phyloP scores from a whole-genome alignment of 2,888 invertebrate genomes.

The Drosophila demipolita region DNA sequence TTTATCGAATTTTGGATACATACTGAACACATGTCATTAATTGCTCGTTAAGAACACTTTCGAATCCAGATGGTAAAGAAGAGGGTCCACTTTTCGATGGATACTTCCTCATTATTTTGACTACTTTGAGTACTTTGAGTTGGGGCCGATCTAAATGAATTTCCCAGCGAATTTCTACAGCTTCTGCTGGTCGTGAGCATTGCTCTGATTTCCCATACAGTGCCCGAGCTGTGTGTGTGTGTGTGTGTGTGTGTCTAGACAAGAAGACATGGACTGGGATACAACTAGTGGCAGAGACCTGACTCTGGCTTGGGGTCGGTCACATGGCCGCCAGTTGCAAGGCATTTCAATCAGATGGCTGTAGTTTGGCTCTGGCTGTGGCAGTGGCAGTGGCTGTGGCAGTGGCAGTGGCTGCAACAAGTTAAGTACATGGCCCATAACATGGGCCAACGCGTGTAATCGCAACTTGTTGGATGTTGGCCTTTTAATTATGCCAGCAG shows the following conservation, averaged over 20 bases:
- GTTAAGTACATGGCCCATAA: slow-evolving; percentile 75
- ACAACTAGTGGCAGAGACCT: slow-evolving; percentile 15
- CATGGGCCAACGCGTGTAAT: slow-evolving; percentile 79
- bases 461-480: slow-evolving; percentile 67
- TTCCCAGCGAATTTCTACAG: slow-evolving; percentile 51
- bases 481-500: slow-evolving; percentile 74
- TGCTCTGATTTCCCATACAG: slow-evolving; percentile 63
- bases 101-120: slow-evolving; percentile 39
- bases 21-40: background rate
- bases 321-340: slow-evolving; percentile 44
- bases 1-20: background rate
- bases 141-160: slow-evolving; percentile 25
- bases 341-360: slow-evolving; percentile 74
- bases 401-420: slow-evolving; percentile 40
- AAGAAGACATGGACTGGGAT: slow-evolving; percentile 8
- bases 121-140: no score
- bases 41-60: background rate
- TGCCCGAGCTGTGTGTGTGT: slow-evolving; percentile 33
- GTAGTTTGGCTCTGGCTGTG: slow-evolving; percentile 8
- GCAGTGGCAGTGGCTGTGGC: slow-evolving; percentile 20
- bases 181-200: slow-evolving; percentile 38
- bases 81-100: slow-evolving; percentile 7
- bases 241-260: slow-evolving; percentile 50
- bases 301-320: slow-evolving; percentile 48
- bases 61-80: background rate